Evolutionary conservation across 2,888 invertebrate genomes (phyloP).

Genomic region (Orchestes rusci): DNA sequence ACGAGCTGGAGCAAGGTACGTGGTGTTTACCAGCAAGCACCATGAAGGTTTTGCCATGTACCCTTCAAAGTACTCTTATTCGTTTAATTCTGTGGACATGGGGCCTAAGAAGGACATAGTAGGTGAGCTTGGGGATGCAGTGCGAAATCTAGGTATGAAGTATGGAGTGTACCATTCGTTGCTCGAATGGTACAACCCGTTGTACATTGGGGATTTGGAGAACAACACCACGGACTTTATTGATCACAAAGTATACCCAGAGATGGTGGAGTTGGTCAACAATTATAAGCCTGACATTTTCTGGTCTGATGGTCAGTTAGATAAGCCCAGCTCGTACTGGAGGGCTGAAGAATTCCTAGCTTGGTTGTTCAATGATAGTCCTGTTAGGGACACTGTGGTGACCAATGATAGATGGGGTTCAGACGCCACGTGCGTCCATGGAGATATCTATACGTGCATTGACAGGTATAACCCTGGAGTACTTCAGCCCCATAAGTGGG

Average conservation of each 20-base stretch:
- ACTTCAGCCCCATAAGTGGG: conserved; percentile 80
- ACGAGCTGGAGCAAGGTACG: conserved; percentile 82
- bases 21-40: conserved; percentile 79
- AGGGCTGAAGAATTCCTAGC: conserved; percentile 73
- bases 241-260: conserved; percentile 60
- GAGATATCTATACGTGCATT: conserved; percentile 77
- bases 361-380: conserved; percentile 88
- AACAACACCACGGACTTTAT: conserved; percentile 50
- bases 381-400: conserved; percentile 78
- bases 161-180: conserved; percentile 82
- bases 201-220: conserved; percentile 64
- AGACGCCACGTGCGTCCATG: conserved; percentile 72
- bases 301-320: conserved; percentile 98
- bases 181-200: conserved; percentile 81
- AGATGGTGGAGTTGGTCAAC: conserved; percentile 67
- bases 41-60: conserved; percentile 80
- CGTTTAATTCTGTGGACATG: conserved; percentile 63
- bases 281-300: conserved; percentile 67
- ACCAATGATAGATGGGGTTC: conserved; percentile 91
- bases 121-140: conserved; percentile 58
- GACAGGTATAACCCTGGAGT: conserved; percentile 73
- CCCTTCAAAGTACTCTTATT: conserved; percentile 71
- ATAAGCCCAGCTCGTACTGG: conserved; percentile 76
- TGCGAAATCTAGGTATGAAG: conserved; percentile 54
- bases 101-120: conserved; percentile 31